Evolutionary conservation across 2,797 vertebrate species (phyloP).

Genomic region (Lithobates sylvaticus): DNA sequence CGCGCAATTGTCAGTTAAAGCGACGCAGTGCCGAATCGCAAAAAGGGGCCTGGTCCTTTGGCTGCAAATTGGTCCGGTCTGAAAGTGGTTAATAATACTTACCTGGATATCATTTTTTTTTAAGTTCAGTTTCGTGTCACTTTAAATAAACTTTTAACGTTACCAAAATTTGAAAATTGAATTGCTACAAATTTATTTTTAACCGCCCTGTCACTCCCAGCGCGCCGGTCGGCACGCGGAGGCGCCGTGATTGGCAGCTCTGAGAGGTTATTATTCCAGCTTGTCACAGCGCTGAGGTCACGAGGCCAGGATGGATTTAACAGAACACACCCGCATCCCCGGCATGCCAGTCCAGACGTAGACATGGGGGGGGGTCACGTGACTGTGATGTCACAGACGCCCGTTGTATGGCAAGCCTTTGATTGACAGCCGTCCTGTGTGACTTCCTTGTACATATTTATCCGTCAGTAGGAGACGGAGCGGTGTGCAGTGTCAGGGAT

Average conservation of each 20-base stretch:
- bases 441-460: neutral
- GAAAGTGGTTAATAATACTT: no score
- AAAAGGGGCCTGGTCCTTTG: no score
- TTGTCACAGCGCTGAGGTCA: neutral
- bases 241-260: neutral
- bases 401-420: no score
- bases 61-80: no score
- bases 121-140: no score
- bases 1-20: no score
- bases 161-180: neutral
- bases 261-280: neutral
- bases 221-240: no score
- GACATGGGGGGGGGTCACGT: neutral
- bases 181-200: neutral
- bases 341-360: neutral
- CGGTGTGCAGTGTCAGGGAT: neutral
- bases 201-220: neutral
- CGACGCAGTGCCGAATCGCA: no score
- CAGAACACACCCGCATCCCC: neutral
- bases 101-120: no score
- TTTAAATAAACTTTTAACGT: neutral
- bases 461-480: neutral
- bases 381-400: neutral
- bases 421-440: constrained; percentile 16
- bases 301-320: no score